Conservation (phyloP, 1,140 invertebrate genomes). For the Trichonephila clavipes region DNA sequence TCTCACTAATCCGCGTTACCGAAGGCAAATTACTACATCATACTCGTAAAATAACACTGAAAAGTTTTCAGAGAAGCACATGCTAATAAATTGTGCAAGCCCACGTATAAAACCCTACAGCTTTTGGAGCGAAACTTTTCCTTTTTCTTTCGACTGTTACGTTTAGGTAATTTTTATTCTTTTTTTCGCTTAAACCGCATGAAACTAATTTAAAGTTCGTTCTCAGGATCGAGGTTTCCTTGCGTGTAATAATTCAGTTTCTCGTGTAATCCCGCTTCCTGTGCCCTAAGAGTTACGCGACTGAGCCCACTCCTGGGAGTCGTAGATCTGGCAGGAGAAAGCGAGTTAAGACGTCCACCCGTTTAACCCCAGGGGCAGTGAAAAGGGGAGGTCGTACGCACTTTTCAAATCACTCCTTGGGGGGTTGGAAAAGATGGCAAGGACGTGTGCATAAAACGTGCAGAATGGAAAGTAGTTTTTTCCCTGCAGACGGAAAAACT, state of each 20-base stretch:
- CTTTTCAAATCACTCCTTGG: neutral
- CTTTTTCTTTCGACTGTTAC: neutral
- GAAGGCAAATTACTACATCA: neutral
- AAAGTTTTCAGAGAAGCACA: neutral
- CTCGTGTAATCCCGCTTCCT: neutral
- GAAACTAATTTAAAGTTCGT: conserved; percentile 29
- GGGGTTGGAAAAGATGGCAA: neutral
- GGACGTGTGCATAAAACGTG: neutral
- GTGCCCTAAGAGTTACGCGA: neutral
- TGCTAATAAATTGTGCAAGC: neutral
- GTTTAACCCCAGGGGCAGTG: neutral
- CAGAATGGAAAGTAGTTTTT: neutral
- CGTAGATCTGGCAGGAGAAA: neutral
- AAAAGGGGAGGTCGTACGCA: neutral
- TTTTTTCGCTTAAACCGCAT: neutral
- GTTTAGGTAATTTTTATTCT: neutral
- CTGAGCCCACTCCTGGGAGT: neutral
- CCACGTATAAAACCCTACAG: neutral
- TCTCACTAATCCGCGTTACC: neutral
- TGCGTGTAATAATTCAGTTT: conserved; percentile 6
- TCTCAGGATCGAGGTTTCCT: neutral
- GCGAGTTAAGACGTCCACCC: neutral
- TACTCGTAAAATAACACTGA: neutral
- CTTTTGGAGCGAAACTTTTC: neutral
- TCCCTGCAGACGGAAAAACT: neutral